These are phyloP conservation scores for Dendrocincla tyrannina DNA, from an alignment of 2,797 vertebrate genomes.

Conservation along the genomic window DNA sequence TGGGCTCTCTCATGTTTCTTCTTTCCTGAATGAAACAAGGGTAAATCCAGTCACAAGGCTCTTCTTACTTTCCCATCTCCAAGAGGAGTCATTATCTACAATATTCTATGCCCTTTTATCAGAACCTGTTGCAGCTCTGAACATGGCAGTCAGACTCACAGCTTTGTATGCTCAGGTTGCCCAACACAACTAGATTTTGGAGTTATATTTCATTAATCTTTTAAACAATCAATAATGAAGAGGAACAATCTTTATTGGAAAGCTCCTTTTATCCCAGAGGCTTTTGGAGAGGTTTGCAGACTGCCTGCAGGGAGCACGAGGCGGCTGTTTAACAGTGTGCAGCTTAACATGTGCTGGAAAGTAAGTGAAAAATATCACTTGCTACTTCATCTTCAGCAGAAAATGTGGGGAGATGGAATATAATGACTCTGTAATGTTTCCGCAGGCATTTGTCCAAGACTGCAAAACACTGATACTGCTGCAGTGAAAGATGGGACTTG, in stretches of 20 bases:
- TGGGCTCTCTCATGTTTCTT: not conserved
- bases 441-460: constrained; percentile 7
- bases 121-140: not conserved
- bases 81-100: not conserved
- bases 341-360: not conserved
- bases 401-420: not conserved
- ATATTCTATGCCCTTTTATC: not conserved
- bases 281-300: not conserved
- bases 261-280: not conserved
- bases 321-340: not conserved
- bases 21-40: not conserved
- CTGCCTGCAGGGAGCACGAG: not conserved
- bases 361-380: not conserved
- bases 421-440: constrained; percentile 11
- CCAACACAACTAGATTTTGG: not conserved
- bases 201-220: constrained; percentile 26
- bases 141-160: not conserved
- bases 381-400: not conserved
- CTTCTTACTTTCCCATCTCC: not conserved
- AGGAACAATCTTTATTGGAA: not conserved
- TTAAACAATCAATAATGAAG: constrained; percentile 31
- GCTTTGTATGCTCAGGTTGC: constrained; percentile 12
- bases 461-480: not conserved
- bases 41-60: not conserved
- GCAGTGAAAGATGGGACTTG: not conserved